Percentiles rank a stretch among this genome's conserved stretches.
Evolutionary conservation across 2,113 vertebrate genomes (phyloP).

Genomic region (Otus sunia): DNA sequence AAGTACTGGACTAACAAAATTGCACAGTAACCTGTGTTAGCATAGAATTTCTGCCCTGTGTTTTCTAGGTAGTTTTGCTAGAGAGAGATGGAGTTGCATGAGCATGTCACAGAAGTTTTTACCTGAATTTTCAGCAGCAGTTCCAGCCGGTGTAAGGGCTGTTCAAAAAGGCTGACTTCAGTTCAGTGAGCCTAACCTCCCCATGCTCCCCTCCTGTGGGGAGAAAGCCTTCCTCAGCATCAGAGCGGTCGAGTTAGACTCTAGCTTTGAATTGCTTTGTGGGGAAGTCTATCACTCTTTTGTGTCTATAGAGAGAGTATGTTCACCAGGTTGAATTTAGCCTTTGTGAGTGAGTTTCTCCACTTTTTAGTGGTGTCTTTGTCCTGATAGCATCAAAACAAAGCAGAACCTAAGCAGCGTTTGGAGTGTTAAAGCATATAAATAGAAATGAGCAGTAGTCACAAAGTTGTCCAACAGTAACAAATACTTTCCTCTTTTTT

Average conservation of each 20-base stretch:
- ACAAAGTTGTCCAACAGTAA: background rate
- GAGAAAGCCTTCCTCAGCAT: background rate
- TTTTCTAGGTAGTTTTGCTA: background rate
- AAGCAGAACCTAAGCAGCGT: background rate
- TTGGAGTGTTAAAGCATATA: background rate
- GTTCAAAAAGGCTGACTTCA: background rate
- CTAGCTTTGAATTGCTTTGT: background rate
- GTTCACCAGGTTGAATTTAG: background rate
- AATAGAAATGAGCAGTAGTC: background rate
- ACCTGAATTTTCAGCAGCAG: background rate
- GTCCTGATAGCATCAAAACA: background rate
- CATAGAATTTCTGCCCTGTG: background rate
- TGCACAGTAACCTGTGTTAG: background rate
- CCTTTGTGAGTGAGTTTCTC: background rate
- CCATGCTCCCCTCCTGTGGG: background rate
- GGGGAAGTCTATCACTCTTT: background rate
- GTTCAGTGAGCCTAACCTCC: background rate
- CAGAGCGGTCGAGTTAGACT: rapidly evolving
- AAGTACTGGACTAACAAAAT: background rate
- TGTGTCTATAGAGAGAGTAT: background rate
- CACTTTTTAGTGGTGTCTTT: background rate
- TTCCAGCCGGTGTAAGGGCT: background rate
- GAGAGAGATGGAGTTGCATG: background rate
- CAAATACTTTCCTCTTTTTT: background rate
- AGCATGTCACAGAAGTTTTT: background rate